Evolutionary conservation across 1,140 invertebrate species (phyloP).

Genomic region (Hyphantria cunea): DNA sequence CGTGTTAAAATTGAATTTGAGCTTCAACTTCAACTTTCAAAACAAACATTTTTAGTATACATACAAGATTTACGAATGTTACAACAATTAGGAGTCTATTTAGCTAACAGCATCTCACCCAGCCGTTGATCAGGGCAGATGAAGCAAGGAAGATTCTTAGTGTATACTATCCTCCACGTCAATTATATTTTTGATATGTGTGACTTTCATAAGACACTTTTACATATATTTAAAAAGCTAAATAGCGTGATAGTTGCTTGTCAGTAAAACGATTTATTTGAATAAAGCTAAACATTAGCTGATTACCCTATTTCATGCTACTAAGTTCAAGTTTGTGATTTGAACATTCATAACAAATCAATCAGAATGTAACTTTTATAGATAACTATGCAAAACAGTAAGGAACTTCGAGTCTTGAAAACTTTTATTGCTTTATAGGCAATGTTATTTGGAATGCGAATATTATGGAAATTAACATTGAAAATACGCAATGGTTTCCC

Average conservation of each 20-base stretch:
- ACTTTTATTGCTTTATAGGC: constrained; percentile 1
- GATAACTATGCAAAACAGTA: not conserved
- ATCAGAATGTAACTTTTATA: not conserved
- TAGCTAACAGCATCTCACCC: too few species aligned
- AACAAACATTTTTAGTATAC: too few species aligned
- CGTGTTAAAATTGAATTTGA: too few species aligned
- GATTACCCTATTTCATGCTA: not conserved
- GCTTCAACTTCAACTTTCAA: too few species aligned
- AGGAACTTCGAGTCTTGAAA: not conserved
- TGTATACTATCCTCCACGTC: too few species aligned
- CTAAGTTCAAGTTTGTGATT: constrained; percentile 8
- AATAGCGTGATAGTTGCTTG: not conserved
- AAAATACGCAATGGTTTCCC: constrained; percentile 4
- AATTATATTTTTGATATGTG: too few species aligned
- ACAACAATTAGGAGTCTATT: too few species aligned
- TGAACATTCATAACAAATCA: constrained; percentile 6
- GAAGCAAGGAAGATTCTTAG: too few species aligned
- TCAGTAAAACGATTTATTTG: not conserved
- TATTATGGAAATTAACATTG: constrained; percentile 6
- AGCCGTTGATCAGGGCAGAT: too few species aligned
- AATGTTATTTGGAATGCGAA: constrained; percentile 14
- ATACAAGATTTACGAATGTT: too few species aligned
- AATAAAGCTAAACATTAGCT: not conserved
- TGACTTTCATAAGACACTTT: too few species aligned
- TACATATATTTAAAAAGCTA: too few species aligned